Percentiles rank a stretch among this genome's conserved stretches.
phyloP scores from a whole-genome alignment of 1,140 invertebrate species.

The Danaus plexippus region DNA sequence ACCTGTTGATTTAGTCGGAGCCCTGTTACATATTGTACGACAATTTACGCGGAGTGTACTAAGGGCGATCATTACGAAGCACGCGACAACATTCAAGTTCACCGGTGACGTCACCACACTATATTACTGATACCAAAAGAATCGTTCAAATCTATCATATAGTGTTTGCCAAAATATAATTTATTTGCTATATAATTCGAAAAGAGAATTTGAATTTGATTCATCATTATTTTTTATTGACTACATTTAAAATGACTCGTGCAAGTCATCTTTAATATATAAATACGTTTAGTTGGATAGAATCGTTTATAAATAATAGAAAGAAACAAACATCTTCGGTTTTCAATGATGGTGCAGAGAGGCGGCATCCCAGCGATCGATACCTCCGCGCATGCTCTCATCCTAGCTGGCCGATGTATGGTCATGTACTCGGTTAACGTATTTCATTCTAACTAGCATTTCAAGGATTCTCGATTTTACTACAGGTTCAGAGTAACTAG shows the following conservation, averaged over 20 bases:
- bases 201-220: no score
- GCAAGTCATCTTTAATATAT: no score
- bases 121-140: no score
- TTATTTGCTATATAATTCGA: no score
- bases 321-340: constrained; percentile 13
- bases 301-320: not conserved
- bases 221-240: no score
- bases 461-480: no score
- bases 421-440: constrained; percentile 9
- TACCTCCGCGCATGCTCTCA: constrained; percentile 34
- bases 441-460: no score
- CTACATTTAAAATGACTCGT: no score
- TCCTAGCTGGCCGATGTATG: constrained; percentile 16
- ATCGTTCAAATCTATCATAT: no score
- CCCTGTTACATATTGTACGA: constrained; percentile 5
- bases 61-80: constrained; percentile 8
- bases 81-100: constrained; percentile 21
- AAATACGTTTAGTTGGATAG: no score
- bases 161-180: no score
- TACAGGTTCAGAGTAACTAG: no score
- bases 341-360: constrained; percentile 20
- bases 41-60: constrained; percentile 16
- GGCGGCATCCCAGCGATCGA: constrained; percentile 33
- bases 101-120: not conserved
- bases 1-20: constrained; percentile 15